phyloP scores from a whole-genome alignment of 2,888 invertebrate species.

The Perdita meconis region DNA sequence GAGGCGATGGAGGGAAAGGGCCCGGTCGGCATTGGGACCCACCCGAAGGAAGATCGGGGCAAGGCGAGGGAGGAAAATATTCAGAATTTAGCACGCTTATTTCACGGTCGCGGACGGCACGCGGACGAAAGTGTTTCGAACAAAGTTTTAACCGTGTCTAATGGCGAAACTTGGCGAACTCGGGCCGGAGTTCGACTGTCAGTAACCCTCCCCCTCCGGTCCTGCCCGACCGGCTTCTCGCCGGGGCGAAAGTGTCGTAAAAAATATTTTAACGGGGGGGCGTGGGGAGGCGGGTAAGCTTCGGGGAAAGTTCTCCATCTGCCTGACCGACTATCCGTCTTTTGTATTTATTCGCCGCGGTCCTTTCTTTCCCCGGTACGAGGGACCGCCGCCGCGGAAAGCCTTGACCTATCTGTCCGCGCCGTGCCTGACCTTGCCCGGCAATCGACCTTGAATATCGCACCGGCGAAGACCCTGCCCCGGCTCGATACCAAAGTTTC shows the following conservation, averaged over 20 bases:
- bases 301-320: constrained; percentile 72
- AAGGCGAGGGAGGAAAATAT: constrained; percentile 73
- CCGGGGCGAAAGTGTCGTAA: constrained; percentile 69
- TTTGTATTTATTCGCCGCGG: constrained; percentile 67
- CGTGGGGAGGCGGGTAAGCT: too few species aligned
- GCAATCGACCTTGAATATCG: constrained; percentile 69
- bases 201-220: constrained; percentile 77
- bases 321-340: constrained; percentile 63
- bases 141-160: constrained; percentile 83
- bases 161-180: constrained; percentile 82
- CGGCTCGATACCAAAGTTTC: constrained; percentile 68
- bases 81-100: constrained; percentile 78
- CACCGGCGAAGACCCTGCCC: constrained; percentile 42
- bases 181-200: constrained; percentile 78
- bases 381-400: constrained; percentile 27
- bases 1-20: constrained; percentile 36
- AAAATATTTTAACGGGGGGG: constrained; percentile 73
- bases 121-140: constrained; percentile 82
- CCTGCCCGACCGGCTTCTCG: constrained; percentile 35
- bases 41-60: constrained; percentile 36
- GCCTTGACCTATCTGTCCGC: constrained; percentile 68
- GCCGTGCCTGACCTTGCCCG: constrained; percentile 56
- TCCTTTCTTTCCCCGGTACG: constrained; percentile 60
- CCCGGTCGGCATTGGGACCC: constrained; percentile 37
- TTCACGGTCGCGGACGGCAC: constrained; percentile 80